Base-by-base conservation (phyloP, 1,140 invertebrate genomes). In the Euwallacea similis region DNA sequence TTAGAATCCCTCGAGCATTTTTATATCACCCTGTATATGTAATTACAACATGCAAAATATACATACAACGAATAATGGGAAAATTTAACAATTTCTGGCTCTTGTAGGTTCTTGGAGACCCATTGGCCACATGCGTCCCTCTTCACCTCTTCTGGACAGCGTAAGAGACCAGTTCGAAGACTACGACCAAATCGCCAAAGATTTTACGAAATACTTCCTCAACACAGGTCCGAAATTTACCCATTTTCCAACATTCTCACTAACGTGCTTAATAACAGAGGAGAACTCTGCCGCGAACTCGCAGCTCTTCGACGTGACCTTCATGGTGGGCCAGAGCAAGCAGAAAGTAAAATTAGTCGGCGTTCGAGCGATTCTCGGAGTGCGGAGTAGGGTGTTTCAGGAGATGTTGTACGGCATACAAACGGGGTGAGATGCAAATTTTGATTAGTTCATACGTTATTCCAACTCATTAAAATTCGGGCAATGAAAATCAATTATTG, bases 381-480 rank as follows among this genome's bases (percentile, higher is more conserved):
- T 97, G 1, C 84, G 95, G 75, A 94, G 93, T 85, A 89, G 93
- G 74, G 89, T 91, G 11, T 94, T 94, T 79, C 91, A 97, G 86
- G 94, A 97, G 84, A 96, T 97, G 94, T 82, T 97, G 15, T 97
- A 97, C 80, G 95, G 95, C 69, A 96, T 97, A 76, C 93, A 94
- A 78, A 93, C 94, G 0, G 93, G 93, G 71, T 47, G 21, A 50
- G 66, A 65, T 13, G 42, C 4, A 16, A 46, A 44, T 10, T 61
- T 11, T 11, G 13, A 50, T 50, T 50, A 6, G 3, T 7, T 6
- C 3, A 50, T 2, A 50, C 46, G 46, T 7, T 50, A 50, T 11
- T 11, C 9, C 2, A 11, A 50, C 6, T 50, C 6, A 50, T 2
- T 50, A 50, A 13, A 33, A 33, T 33, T 33, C 21, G 21, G 21